Base-by-base conservation (phyloP, 2,888 invertebrate species). In the Dicyrtoma fusca region DNA sequence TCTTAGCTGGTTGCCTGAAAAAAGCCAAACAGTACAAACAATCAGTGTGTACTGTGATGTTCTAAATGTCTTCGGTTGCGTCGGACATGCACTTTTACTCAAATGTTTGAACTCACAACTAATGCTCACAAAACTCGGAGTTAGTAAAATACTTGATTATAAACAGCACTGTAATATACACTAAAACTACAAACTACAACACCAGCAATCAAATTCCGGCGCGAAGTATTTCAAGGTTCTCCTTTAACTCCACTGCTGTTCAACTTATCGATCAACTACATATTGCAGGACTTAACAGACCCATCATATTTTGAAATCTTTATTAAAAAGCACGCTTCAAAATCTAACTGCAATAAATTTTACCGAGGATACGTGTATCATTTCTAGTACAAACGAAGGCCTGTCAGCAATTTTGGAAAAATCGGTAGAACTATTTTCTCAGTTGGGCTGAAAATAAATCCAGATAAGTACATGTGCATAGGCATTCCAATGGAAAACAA, bases 21-120 rank as follows among this genome's bases (percentile, higher is more conserved):
- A 63, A 44, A n/a, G 63, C 61, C 3, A 63, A 63, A 17, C 4
- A n/a, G 6, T n/a, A 42, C 3, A 63, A 63, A 63, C n/a, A 19
- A 10, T 19, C 11, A 6, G 1, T 63, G 19, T 13, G 8, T 21
- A 19, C 19, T 2, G 34, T 1, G 63, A 63, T 23, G 23, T 63
- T 4, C 45, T 19, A 44, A 42, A 42, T 44, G 63, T 45, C 2
- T 63, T 44, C 19, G 63, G 44, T 23, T 3, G 17, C 2, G 23
- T 19, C 8, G 63, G 63, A 1, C 45, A 17, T 13, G 13, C 42
- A 3, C 63, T 44, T 21, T 2, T 63, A 11, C 19, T 19, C 3
- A 55, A 55, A 2, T 11, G 11, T 19, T 21, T 55, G 3, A 6
- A 17, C 5, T 21, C 19, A 19, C 55, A 55, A 19, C 55, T 11